Evolutionary conservation across 2,797 vertebrate genomes (phyloP).

Genomic region (Phaenicophaeus curvirostris): DNA sequence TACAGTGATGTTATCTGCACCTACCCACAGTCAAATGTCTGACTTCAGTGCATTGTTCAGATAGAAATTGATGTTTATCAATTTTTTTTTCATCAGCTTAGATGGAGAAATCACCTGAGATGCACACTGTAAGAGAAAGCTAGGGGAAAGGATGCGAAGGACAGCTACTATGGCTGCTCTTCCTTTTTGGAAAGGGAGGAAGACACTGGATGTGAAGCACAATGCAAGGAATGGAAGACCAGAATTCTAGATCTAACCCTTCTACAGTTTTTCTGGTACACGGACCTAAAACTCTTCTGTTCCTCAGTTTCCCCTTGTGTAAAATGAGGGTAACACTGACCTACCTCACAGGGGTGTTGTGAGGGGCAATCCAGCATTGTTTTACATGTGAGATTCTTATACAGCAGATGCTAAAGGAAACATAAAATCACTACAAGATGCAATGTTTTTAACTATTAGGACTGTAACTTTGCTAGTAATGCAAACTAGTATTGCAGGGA

Average conservation of each 20-base stretch:
- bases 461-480: slow-evolving; percentile 24
- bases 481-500: background rate
- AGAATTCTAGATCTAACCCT: background rate
- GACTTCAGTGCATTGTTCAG: background rate
- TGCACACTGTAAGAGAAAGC: background rate
- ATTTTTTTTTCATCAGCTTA: background rate
- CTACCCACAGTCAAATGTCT: background rate
- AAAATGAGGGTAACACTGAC: background rate
- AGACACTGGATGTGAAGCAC: background rate
- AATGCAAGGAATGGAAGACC: background rate
- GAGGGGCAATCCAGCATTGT: background rate
- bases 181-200: background rate
- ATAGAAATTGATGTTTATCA: background rate
- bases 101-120: background rate
- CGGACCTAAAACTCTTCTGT: background rate
- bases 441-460: background rate
- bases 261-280: background rate
- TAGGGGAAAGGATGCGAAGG: rapidly evolving
- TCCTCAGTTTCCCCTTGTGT: background rate
- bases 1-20: background rate
- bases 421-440: background rate
- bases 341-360: slow-evolving; percentile 46
- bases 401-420: background rate
- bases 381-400: background rate
- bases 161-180: background rate